These are phyloP conservation scores for Cephonodes hylas DNA, from an alignment of 2,888 invertebrate species.

Conservation along the genomic window DNA sequence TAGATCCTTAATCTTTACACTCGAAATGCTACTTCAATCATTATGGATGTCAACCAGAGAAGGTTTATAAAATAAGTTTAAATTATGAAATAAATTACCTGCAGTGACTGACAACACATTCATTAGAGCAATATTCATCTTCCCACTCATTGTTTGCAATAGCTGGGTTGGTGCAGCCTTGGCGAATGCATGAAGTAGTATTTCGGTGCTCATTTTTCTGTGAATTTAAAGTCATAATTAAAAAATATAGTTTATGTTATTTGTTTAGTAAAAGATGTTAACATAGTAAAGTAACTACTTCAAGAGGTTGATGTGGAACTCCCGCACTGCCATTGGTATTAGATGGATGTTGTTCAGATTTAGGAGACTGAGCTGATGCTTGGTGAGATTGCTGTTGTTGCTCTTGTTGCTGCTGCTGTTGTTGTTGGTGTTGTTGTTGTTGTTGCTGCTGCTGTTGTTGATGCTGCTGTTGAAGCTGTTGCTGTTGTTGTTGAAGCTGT, in stretches of 20 bases:
- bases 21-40: no score
- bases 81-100: slow-evolving; percentile 80
- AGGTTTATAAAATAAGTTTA: no score
- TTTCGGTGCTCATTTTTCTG: slow-evolving; percentile 73
- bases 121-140: slow-evolving; percentile 98
- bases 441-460: slow-evolving; percentile 54
- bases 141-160: slow-evolving; percentile 97
- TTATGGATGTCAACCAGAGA: no score
- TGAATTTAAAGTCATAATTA: slow-evolving; percentile 25
- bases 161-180: slow-evolving; percentile 94
- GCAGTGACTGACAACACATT: slow-evolving; percentile 98
- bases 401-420: slow-evolving; percentile 61
- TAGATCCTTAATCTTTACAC: no score
- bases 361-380: slow-evolving; percentile 50
- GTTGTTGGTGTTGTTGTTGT: slow-evolving; percentile 53
- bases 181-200: slow-evolving; percentile 87
- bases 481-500: slow-evolving; percentile 55
- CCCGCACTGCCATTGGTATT: slow-evolving; percentile 67
- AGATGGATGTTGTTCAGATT: slow-evolving; percentile 75
- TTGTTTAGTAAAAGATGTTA: background rate
- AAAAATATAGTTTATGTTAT: background rate
- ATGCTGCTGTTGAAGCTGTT: slow-evolving; percentile 55
- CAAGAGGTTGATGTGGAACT: slow-evolving; percentile 65
- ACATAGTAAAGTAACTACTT: no score
- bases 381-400: slow-evolving; percentile 52